Conservation (phyloP, 1,140 invertebrate species). For the Diachasma alloeum region DNA sequence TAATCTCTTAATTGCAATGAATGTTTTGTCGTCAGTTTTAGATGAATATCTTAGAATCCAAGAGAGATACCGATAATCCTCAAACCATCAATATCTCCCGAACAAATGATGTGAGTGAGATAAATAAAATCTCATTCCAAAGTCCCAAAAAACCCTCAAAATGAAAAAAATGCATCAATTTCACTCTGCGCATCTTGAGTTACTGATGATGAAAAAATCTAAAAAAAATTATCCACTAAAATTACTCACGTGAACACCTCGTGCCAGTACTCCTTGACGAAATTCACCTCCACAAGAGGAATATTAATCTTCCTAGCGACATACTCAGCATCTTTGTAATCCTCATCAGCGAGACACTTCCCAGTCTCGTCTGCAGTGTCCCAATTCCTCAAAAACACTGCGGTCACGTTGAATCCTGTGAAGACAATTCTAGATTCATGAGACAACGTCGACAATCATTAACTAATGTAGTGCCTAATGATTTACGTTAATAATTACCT, state of each 20-base stretch:
- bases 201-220: background rate
- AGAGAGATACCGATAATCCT: too few relatives aligned
- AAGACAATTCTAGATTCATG: background rate
- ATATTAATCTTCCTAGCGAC: conserved; percentile 85
- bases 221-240: background rate
- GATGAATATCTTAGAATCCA: too few relatives aligned
- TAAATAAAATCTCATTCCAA: too few relatives aligned
- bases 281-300: conserved; percentile 80
- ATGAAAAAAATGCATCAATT: too few relatives aligned
- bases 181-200: too few relatives aligned
- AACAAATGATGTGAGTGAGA: too few relatives aligned
- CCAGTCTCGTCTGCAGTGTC: conserved; percentile 87
- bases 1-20: too few relatives aligned
- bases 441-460: too few relatives aligned
- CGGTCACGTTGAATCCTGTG: conserved; percentile 83
- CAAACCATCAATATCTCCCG: too few relatives aligned
- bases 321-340: conserved; percentile 85
- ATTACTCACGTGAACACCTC: conserved; percentile 83
- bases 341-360: conserved; percentile 80
- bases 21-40: too few relatives aligned
- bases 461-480: too few relatives aligned
- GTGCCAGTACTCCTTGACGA: conserved; percentile 98
- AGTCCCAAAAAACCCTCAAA: too few relatives aligned
- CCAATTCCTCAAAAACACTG: conserved; percentile 97
- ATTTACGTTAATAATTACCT: conserved; percentile 66